Evolutionary conservation across 2,113 vertebrate genomes (phyloP).

Genomic region (Hassar affinis): DNA sequence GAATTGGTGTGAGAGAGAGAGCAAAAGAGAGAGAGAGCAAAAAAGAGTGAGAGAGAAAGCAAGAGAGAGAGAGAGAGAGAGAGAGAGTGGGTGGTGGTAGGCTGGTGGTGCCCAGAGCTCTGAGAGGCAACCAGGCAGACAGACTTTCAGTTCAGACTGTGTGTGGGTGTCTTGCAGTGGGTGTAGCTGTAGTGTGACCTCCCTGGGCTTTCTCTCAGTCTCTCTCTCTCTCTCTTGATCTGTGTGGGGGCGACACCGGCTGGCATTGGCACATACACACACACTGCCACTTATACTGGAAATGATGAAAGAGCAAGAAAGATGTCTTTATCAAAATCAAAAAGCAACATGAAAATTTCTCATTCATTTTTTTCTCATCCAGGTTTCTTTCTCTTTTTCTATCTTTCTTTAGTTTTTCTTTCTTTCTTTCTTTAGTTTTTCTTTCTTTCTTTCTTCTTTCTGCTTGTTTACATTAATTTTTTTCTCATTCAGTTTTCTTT

Average conservation of each 20-base stretch:
- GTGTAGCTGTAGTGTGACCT: constrained; percentile 52
- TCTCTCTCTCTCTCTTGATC: constrained; percentile 28
- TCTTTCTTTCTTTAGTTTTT: too few species aligned
- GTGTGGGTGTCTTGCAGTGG: constrained; percentile 61
- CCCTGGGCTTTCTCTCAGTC: constrained; percentile 10
- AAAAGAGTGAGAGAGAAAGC: constrained; percentile 23
- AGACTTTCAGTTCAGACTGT: constrained; percentile 56
- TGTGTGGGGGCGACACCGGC: constrained; percentile 46
- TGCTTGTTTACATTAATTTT: too few species aligned
- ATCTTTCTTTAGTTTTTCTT: neutral
- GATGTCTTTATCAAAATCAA: constrained; percentile 5
- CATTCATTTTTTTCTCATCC: neutral
- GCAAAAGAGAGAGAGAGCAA: constrained; percentile 39
- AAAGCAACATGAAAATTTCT: neutral
- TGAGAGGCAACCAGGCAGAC: constrained; percentile 52
- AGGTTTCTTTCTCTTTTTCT: neutral
- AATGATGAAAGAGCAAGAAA: constrained; percentile 18
- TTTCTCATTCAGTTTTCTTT: too few species aligned
- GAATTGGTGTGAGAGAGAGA: neutral
- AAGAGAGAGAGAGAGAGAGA: constrained; percentile 37
- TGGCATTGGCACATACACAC: constrained; percentile 24
- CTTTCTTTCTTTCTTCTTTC: too few species aligned
- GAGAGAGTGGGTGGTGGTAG: constrained; percentile 50
- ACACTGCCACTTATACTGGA: constrained; percentile 17
- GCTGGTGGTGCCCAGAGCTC: constrained; percentile 39